Evolutionary conservation across 2,888 invertebrate species (phyloP).

Genomic region (Desoria tigrina): DNA sequence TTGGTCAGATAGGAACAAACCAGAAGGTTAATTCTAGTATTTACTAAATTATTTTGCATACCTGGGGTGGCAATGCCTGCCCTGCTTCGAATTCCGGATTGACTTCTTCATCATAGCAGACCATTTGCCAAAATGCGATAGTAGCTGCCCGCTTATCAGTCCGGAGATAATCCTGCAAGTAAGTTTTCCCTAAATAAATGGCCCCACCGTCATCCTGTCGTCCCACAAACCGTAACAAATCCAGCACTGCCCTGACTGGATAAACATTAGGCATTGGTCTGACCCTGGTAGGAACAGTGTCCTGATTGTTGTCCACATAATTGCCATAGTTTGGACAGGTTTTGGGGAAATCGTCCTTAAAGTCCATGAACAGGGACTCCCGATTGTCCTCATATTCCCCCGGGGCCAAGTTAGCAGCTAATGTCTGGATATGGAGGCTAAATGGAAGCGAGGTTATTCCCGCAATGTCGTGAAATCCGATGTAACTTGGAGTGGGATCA

Average conservation of each 20-base stretch:
- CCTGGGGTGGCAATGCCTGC: conserved; percentile 2
- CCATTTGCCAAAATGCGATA: conserved; percentile 12
- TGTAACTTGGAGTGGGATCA: not conserved
- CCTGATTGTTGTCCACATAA: not conserved
- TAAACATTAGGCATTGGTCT: conserved; percentile 6
- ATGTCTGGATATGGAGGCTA: not conserved
- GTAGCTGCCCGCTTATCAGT: conserved; percentile 7
- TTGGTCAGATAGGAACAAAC: too few relatives aligned
- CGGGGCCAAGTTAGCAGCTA: conserved; percentile 3
- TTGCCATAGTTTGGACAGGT: conserved; percentile 2
- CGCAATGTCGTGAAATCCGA: conserved; percentile 11
- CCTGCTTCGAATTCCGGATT: conserved; percentile 13
- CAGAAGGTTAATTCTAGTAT: too few relatives aligned
- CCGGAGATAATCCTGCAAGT: conserved; percentile 6
- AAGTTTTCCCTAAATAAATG: conserved; percentile 16
- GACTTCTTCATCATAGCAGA: conserved; percentile 7
- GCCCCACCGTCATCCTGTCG: conserved; percentile 10
- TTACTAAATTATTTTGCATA: too few relatives aligned
- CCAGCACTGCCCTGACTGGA: conserved; percentile 1
- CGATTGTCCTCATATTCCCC: conserved; percentile 14
- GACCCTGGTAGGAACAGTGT: not conserved
- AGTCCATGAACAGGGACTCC: conserved; percentile 11
- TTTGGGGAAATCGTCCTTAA: conserved; percentile 1
- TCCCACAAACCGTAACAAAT: conserved; percentile 13
- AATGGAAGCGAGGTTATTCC: not conserved